These are phyloP conservation scores for Grammomys surdaster DNA, from an alignment of 2,113 vertebrate species.

Conservation along the genomic window DNA sequence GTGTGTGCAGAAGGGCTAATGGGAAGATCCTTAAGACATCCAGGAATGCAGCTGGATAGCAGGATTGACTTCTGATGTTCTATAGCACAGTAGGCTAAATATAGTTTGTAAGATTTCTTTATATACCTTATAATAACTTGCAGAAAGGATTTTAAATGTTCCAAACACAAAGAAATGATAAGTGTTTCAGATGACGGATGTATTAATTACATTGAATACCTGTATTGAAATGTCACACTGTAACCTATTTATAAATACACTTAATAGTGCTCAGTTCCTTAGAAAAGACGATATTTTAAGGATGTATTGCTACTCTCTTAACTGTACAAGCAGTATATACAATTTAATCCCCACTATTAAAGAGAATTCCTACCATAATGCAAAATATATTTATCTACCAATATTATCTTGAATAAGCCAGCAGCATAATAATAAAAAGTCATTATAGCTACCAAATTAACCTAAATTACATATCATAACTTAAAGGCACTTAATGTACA, in stretches of 20 bases:
- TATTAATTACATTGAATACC: background rate
- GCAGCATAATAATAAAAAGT: background rate
- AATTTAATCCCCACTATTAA: conserved; percentile 34
- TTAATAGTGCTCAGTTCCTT: background rate
- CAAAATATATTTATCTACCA: conserved; percentile 12
- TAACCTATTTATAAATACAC: background rate
- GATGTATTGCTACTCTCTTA: conserved; percentile 2
- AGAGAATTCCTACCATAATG: background rate
- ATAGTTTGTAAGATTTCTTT: background rate
- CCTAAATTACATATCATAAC: background rate
- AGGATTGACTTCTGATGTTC: background rate
- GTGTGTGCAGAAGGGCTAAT: background rate
- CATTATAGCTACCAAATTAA: background rate
- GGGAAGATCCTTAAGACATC: background rate
- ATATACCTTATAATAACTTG: background rate
- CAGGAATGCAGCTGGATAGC: background rate
- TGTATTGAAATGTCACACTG: background rate
- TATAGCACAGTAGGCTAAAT: background rate
- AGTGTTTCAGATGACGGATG: background rate
- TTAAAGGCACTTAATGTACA: background rate
- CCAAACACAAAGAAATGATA: background rate
- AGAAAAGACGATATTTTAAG: conserved; percentile 38
- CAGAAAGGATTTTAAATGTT: background rate
- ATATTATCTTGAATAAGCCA: conserved; percentile 36
- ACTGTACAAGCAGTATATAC: conserved; percentile 19